phyloP scores from a whole-genome alignment of 2,888 invertebrate species.

The Meiosimyza decipiens region DNA sequence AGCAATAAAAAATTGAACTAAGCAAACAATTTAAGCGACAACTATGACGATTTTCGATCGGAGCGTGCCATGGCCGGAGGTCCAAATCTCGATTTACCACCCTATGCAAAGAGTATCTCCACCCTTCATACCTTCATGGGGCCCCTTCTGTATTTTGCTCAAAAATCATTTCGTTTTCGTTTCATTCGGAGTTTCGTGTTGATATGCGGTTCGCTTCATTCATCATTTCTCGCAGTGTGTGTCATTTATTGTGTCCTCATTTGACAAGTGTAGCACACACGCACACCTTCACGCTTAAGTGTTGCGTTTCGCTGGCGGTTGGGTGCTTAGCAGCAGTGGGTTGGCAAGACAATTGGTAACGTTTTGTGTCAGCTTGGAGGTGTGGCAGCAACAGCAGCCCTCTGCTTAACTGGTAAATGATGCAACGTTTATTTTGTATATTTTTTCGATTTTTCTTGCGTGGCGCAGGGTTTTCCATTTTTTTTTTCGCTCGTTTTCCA shows the following conservation, averaged over 20 bases:
- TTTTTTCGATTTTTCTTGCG: conserved; percentile 29
- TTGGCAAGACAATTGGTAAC: neutral
- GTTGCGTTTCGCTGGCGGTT: neutral
- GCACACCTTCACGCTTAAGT: neutral
- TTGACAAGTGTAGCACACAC: conserved; percentile 45
- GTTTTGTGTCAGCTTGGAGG: neutral
- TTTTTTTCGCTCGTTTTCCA: conserved; percentile 38
- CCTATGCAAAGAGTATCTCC: no score
- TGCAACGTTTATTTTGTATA: conserved; percentile 30
- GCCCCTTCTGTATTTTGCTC: no score
- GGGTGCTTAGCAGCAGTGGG: neutral
- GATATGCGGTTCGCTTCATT: conserved; percentile 19
- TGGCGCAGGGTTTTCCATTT: conserved; percentile 5
- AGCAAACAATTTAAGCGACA: conserved; percentile 45
- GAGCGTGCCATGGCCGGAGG: neutral
- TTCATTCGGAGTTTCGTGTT: neutral
- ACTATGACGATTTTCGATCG: conserved; percentile 39
- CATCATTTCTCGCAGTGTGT: conserved; percentile 43
- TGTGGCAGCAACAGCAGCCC: neutral
- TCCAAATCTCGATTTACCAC: neutral
- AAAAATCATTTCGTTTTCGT: conserved; percentile 6
- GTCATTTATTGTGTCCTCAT: conserved; percentile 55
- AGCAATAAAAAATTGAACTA: conserved; percentile 42
- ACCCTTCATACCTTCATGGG: no score
- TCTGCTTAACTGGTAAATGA: conserved; percentile 32